A percentile compares a stretch with the other conserved stretches of the same genome.
Conservation (phyloP, 2,797 vertebrate species). For the Euthynnus affinis region DNA sequence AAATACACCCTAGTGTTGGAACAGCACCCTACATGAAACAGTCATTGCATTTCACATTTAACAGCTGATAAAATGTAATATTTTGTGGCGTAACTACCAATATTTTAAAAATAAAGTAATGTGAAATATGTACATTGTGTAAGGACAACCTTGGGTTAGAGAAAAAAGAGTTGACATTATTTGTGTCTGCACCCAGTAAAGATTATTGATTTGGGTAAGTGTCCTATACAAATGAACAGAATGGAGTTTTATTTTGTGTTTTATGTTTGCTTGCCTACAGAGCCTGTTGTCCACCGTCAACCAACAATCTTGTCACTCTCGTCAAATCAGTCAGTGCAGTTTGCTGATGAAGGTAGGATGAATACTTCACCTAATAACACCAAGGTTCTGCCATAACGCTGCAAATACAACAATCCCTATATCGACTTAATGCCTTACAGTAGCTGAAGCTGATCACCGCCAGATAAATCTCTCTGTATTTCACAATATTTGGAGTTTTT, state of each 20-base stretch:
- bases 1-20: no score
- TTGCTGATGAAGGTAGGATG: conserved; percentile 58
- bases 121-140: no score
- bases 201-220: neutral
- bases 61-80: no score
- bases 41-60: no score
- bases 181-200: neutral
- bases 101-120: no score
- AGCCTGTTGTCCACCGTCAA: accelerated
- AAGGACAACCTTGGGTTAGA: neutral
- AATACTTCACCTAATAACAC: neutral
- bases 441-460: no score
- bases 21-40: no score
- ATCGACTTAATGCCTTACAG: no score
- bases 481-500: no score
- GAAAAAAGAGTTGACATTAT: neutral
- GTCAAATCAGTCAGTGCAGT: conserved; percentile 6
- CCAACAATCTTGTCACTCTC: conserved; percentile 21
- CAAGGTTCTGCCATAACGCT: neutral
- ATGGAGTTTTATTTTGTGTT: neutral
- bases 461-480: no score
- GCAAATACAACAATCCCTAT: neutral
- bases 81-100: no score
- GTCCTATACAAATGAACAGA: neutral
- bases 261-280: conserved; percentile 29